Percentiles rank a stretch among this genome's conserved stretches.
phyloP scores from a whole-genome alignment of 2,888 invertebrate species.

The Carcina quercana region DNA sequence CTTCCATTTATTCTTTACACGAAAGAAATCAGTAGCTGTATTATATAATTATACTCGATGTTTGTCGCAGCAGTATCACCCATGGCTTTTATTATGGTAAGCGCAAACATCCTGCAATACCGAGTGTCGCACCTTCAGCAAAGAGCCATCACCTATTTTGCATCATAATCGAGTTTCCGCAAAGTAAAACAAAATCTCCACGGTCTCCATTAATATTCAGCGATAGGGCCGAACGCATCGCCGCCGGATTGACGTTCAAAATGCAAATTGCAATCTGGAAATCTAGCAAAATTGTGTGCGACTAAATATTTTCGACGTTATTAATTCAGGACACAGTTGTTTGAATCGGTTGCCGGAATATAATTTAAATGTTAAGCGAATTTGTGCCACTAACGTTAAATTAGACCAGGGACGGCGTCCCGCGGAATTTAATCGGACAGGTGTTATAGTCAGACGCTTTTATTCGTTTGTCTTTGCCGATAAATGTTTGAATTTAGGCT shows the following conservation, averaged over 20 bases:
- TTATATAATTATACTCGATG: no score
- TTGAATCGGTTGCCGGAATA: slow-evolving; percentile 62
- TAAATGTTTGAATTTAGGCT: no score
- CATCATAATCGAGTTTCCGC: slow-evolving; percentile 71
- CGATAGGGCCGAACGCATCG: slow-evolving; percentile 67
- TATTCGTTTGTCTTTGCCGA: slow-evolving; percentile 1
- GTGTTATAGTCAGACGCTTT: slow-evolving; percentile 19
- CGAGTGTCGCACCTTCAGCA: not conserved
- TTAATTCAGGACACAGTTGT: slow-evolving; percentile 66
- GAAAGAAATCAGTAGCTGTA: no score
- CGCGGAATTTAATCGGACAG: slow-evolving; percentile 51
- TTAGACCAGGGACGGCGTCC: slow-evolving; percentile 46
- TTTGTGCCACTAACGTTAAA: slow-evolving; percentile 61
- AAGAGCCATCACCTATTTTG: slow-evolving; percentile 58
- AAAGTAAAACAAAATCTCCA: slow-evolving; percentile 72
- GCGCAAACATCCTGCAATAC: no score
- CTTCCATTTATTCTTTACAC: no score
- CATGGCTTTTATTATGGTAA: no score
- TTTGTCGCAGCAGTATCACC: no score
- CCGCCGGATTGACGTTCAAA: slow-evolving; percentile 68
- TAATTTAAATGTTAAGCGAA: slow-evolving; percentile 71
- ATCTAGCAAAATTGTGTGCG: slow-evolving; percentile 67
- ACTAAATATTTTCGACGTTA: slow-evolving; percentile 69
- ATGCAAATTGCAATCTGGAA: slow-evolving; percentile 73
- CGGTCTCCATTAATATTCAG: slow-evolving; percentile 70